These are phyloP conservation scores for Chiloscyllium punctatum DNA, from an alignment of 2,797 vertebrate genomes.

Conservation along the genomic window DNA sequence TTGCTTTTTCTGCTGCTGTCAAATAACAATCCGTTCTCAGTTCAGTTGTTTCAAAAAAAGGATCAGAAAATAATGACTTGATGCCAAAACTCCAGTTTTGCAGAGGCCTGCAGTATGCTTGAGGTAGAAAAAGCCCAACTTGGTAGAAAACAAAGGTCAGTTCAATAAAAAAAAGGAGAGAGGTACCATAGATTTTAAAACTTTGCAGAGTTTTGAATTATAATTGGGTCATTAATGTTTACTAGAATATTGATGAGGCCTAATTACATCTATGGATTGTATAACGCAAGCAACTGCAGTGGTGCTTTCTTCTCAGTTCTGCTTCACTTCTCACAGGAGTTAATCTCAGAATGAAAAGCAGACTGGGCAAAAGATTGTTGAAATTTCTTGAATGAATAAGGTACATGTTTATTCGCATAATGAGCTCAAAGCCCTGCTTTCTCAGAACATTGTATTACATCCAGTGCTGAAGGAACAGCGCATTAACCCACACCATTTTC, in stretches of 20 bases:
- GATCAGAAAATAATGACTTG: background rate
- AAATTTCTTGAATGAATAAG: background rate
- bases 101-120: background rate
- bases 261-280: slow-evolving; percentile 37
- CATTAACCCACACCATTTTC: too few species aligned
- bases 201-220: slow-evolving; percentile 37
- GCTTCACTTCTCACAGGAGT: background rate
- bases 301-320: background rate
- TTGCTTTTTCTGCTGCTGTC: background rate
- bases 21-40: background rate
- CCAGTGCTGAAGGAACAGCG: background rate
- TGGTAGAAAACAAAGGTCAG: slow-evolving; percentile 1
- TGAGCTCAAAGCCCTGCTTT: background rate
- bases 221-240: slow-evolving; percentile 39
- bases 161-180: slow-evolving; percentile 7
- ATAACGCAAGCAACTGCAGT: background rate
- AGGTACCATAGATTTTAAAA: slow-evolving; percentile 32
- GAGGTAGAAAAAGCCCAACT: too few species aligned
- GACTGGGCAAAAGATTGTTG: background rate
- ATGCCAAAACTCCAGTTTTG: background rate
- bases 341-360: background rate
- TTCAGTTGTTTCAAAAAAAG: background rate
- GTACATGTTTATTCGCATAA: background rate
- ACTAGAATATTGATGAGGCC: slow-evolving; percentile 37
- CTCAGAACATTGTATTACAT: background rate